Percentiles rank a stretch among this genome's conserved stretches.
Conservation (phyloP, 2,797 vertebrate genomes). For the Zenarchopterus dispar region DNA sequence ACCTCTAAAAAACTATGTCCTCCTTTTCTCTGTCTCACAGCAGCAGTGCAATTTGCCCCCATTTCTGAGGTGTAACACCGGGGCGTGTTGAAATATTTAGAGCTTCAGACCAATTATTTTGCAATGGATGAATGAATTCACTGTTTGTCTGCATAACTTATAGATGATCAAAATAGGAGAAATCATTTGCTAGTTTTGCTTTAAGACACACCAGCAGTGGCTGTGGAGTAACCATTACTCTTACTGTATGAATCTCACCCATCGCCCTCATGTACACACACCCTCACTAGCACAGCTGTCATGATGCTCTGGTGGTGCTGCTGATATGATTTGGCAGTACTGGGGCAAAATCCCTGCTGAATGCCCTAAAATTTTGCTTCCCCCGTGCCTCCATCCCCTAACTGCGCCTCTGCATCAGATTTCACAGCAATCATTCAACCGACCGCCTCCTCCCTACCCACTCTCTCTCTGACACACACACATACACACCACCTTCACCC, state of each 20-base stretch:
- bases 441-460: not conserved
- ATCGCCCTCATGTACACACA: constrained; percentile 20
- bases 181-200: not conserved
- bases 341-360: constrained; percentile 72
- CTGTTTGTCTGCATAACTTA: constrained; percentile 5
- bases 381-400: constrained; percentile 36
- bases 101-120: constrained; percentile 29
- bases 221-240: constrained; percentile 22
- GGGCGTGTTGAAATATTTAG: constrained; percentile 54
- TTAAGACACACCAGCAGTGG: not conserved
- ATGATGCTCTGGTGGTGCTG: constrained; percentile 31
- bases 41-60: constrained; percentile 52
- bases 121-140: constrained; percentile 28
- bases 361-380: constrained; percentile 63
- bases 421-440: constrained; percentile 35
- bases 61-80: constrained; percentile 52
- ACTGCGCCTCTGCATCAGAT: constrained; percentile 19
- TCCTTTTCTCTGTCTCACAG: constrained; percentile 64
- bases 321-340: constrained; percentile 77
- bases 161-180: constrained; percentile 1
- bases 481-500: not conserved
- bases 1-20: constrained; percentile 34
- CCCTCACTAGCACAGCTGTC: constrained; percentile 25
- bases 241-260: constrained; percentile 24
- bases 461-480: not conserved